Conservation (phyloP, 2,888 invertebrate genomes). For the Terebella lapidaria region DNA sequence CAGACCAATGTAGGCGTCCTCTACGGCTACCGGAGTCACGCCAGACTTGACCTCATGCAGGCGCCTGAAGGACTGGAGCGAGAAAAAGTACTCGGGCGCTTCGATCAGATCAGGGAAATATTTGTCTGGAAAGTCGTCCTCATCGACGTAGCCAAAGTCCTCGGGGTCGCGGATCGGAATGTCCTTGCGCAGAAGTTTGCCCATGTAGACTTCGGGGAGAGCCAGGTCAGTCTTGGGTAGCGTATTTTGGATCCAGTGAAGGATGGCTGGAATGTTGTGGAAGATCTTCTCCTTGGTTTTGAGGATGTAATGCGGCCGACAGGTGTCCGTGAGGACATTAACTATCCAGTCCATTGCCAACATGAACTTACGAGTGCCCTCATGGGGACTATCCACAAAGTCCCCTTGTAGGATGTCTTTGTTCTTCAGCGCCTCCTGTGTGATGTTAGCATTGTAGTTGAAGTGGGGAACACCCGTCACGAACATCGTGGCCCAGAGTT, state of each 20-base stretch:
- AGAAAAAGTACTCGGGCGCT: slow-evolving; percentile 27
- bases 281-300: not conserved
- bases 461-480: slow-evolving; percentile 6
- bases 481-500: not conserved
- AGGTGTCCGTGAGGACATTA: slow-evolving; percentile 8
- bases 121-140: slow-evolving; percentile 12
- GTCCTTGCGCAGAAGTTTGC: slow-evolving; percentile 23
- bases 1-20: slow-evolving; percentile 27
- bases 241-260: not conserved
- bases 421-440: no score
- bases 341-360: slow-evolving; percentile 19
- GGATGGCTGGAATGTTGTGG: not conserved
- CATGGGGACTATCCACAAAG: slow-evolving; percentile 21
- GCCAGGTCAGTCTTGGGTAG: not conserved
- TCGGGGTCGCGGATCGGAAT: slow-evolving; percentile 20
- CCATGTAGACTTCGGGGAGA: slow-evolving; percentile 23
- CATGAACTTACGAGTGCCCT: slow-evolving; percentile 24
- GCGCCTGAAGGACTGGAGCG: not conserved
- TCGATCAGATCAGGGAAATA: slow-evolving; percentile 26
- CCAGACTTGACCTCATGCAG: not conserved
- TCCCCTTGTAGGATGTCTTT: slow-evolving; percentile 22
- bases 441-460: no score
- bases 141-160: slow-evolving; percentile 21
- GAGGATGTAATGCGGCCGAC: not conserved
- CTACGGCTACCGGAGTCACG: slow-evolving; percentile 22